phyloP scores from a whole-genome alignment of 2,888 invertebrate species.

The Athalia cordata region DNA sequence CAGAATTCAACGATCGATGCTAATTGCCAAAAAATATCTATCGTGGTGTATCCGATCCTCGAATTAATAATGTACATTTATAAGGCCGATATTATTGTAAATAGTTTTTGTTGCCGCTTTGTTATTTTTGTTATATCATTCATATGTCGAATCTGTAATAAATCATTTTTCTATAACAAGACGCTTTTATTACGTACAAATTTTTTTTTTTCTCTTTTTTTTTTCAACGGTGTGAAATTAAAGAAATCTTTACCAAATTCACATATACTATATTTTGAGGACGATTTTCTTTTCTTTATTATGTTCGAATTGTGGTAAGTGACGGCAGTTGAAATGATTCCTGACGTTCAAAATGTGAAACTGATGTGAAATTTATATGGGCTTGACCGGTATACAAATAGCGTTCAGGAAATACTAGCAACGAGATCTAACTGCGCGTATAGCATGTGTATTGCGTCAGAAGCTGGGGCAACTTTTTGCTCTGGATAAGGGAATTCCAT shows the following conservation, averaged over 20 bases:
- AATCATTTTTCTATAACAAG: constrained; percentile 35
- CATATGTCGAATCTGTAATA: constrained; percentile 3
- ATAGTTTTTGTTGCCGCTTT: constrained; percentile 50
- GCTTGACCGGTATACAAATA: constrained; percentile 33
- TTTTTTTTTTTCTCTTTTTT: neutral
- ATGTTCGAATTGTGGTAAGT: neutral
- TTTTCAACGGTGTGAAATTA: neutral
- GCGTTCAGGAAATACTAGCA: constrained; percentile 41
- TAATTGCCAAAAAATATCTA: constrained; percentile 53
- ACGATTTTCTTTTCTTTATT: neutral
- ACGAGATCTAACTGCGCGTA: neutral
- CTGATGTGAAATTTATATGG: constrained; percentile 37
- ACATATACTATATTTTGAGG: neutral
- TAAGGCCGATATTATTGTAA: constrained; percentile 53
- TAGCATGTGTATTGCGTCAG: constrained; percentile 35
- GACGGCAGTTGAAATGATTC: neutral
- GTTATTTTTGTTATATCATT: constrained; percentile 13
- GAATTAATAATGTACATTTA: constrained; percentile 6
- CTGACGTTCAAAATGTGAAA: constrained; percentile 25
- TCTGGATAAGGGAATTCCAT: constrained; percentile 71
- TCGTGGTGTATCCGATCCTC: constrained; percentile 26
- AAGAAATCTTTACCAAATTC: constrained; percentile 8
- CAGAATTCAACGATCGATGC: constrained; percentile 18
- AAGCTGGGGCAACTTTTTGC: constrained; percentile 64
- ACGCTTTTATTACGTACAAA: neutral